These are phyloP conservation scores for Phyllotreta cruciferae DNA, from an alignment of 2,888 invertebrate species.

Conservation along the genomic window DNA sequence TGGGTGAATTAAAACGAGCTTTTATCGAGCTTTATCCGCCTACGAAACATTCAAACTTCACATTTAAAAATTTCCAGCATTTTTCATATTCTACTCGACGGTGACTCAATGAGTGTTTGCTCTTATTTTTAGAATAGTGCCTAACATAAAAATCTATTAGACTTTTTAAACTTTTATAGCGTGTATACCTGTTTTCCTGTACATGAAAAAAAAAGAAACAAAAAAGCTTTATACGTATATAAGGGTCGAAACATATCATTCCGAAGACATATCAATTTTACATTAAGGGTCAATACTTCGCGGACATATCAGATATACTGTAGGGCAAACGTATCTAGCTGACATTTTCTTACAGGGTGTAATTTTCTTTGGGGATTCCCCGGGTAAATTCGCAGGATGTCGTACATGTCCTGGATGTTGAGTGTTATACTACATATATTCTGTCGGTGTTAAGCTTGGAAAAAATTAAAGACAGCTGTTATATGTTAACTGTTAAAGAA, in stretches of 20 bases:
- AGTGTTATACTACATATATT: slow-evolving; percentile 29
- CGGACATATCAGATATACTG: slow-evolving; percentile 16
- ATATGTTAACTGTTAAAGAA: slow-evolving; percentile 33
- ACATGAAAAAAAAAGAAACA: slow-evolving; percentile 32
- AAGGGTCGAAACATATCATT: slow-evolving; percentile 45
- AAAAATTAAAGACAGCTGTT: slow-evolving; percentile 27
- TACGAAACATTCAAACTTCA: not conserved
- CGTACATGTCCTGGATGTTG: not conserved
- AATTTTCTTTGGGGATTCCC: not conserved
- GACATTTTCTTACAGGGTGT: slow-evolving; percentile 4
- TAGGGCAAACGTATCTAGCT: not conserved
- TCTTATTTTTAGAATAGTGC: slow-evolving; percentile 56
- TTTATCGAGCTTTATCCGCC: not conserved
- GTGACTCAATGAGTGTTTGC: slow-evolving; percentile 8
- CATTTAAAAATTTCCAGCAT: not conserved
- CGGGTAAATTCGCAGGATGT: not conserved
- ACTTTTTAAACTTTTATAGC: slow-evolving; percentile 52
- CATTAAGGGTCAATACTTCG: slow-evolving; percentile 11
- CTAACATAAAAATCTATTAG: slow-evolving; percentile 52
- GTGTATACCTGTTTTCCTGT: slow-evolving; percentile 34
- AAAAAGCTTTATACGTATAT: slow-evolving; percentile 39
- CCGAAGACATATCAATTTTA: slow-evolving; percentile 38
- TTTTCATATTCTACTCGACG: too few relatives aligned
- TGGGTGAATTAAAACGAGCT: not conserved
- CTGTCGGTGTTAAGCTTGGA: slow-evolving; percentile 33